Conservation (phyloP, 1,140 invertebrate genomes). For the Drosophila leontia region DNA sequence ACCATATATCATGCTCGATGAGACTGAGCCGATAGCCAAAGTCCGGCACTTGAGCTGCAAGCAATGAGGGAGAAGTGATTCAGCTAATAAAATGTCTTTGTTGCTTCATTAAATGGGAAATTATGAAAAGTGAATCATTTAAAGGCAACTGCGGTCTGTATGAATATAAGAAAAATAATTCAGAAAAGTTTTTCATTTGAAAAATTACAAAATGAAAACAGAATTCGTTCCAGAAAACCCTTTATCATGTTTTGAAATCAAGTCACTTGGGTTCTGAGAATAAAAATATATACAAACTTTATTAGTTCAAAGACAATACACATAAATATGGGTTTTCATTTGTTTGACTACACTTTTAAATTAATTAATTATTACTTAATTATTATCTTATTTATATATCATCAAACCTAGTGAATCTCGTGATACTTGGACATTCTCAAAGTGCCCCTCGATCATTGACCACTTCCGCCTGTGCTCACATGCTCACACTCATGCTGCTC, state of each 20-base stretch:
- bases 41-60: slow-evolving; percentile 45
- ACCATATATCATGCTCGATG: slow-evolving; percentile 73
- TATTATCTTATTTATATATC: too few relatives aligned
- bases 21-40: slow-evolving; percentile 63
- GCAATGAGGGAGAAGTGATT: slow-evolving; percentile 18
- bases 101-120: slow-evolving; percentile 11
- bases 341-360: neutral
- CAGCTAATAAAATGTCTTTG: slow-evolving; percentile 22
- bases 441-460: slow-evolving; percentile 16
- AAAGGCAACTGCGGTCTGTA: neutral
- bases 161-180: neutral
- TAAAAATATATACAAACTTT: slow-evolving; percentile 3
- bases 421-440: neutral
- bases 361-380: too few relatives aligned
- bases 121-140: slow-evolving; percentile 13
- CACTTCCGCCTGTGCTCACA: slow-evolving; percentile 23
- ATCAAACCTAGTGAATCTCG: neutral
- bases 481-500: slow-evolving; percentile 2
- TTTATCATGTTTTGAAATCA: neutral
- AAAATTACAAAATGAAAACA: neutral
- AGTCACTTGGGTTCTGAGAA: neutral
- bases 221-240: neutral
- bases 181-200: too few relatives aligned
- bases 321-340: neutral
- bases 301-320: neutral